Evolutionary conservation across 1,140 invertebrate species (phyloP), one percentile per base, ranked within the genome.

Genomic region (Drosophila miranda): DNA sequence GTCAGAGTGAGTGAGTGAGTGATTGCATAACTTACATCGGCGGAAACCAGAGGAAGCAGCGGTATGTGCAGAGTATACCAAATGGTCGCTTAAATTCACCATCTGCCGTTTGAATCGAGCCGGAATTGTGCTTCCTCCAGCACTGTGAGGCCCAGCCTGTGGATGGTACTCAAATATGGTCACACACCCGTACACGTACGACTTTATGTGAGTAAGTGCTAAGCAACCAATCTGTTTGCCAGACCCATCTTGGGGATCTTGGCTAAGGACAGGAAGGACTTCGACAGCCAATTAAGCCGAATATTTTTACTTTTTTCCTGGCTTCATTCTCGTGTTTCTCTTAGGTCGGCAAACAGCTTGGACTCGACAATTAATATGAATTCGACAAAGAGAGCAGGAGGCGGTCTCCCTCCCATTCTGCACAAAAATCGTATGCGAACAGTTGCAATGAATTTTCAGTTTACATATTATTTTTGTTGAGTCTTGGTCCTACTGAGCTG

Each of bases 61-160:
- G 89, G 88, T 90, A 90, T 75, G 84, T 90, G 75, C 89, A 90
- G 62, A 90, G 74, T 77, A 90, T 90, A 42, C 89, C 89, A 69
- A 89, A 90, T 34, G 89, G 89, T 28, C 89, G 89, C 74, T 84
- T 89, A 51, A 90, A 90, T 70, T 90, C 89, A 21, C 89, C 89
- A 61, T 90, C 89, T 51, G 82, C 89, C 76, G 86, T 87, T 67
- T 90, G 89, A 45, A 90, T 90, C 44, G 89, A 90, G 51, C 89
- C 89, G 54, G 89, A 77, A 51, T 89, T 90, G 60, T 90, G 89
- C 14, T 90, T 90, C 69, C 72, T 87, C 89, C 89, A 90, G 72
- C 89, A 90, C 49, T 90, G 89, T 3, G 89, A 79, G 43, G 76
- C 78, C 89, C 89, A 90, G 54, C 76, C 89, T 90, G 71, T 11